Evolutionary conservation across 2,888 invertebrate species (phyloP).

Genomic region (Hydraecia micacea): DNA sequence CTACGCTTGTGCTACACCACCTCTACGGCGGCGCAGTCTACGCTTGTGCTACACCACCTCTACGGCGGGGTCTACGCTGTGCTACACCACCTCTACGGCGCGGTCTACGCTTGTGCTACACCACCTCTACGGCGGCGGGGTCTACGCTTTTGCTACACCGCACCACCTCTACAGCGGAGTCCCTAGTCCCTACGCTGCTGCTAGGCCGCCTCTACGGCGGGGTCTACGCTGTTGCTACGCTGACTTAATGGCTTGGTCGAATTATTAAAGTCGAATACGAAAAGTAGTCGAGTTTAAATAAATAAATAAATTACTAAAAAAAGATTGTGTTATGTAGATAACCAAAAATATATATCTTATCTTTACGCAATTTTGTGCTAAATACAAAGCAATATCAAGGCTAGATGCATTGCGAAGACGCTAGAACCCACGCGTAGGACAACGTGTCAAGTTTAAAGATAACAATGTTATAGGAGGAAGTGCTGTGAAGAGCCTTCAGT

Average conservation of each 20-base stretch:
- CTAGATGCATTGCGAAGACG: constrained; percentile 9
- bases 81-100: too few species aligned
- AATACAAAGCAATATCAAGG: constrained; percentile 47
- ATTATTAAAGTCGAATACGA: too few species aligned
- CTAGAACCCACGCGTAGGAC: constrained; percentile 16
- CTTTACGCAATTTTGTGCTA: constrained; percentile 29
- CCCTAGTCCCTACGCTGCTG: too few species aligned
- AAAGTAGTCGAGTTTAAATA: too few species aligned
- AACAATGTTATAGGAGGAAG: constrained; percentile 8
- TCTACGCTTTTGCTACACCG: too few species aligned
- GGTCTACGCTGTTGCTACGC: background rate
- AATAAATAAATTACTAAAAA: too few species aligned
- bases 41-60: background rate
- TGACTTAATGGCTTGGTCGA: background rate
- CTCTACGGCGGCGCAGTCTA: background rate
- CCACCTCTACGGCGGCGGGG: background rate
- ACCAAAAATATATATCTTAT: constrained; percentile 30
- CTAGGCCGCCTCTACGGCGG: too few species aligned
- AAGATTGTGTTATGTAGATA: background rate
- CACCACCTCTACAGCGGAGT: too few species aligned
- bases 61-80: background rate
- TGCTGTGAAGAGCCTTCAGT: background rate
- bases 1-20: too few species aligned
- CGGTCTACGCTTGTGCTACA: background rate
- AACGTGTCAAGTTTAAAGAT: constrained; percentile 28